Percentiles rank a stretch among this genome's conserved stretches.
phyloP scores from a whole-genome alignment of 30 jellyfish, hydroid and myxozoan species.

The Pelagia noctiluca region DNA sequence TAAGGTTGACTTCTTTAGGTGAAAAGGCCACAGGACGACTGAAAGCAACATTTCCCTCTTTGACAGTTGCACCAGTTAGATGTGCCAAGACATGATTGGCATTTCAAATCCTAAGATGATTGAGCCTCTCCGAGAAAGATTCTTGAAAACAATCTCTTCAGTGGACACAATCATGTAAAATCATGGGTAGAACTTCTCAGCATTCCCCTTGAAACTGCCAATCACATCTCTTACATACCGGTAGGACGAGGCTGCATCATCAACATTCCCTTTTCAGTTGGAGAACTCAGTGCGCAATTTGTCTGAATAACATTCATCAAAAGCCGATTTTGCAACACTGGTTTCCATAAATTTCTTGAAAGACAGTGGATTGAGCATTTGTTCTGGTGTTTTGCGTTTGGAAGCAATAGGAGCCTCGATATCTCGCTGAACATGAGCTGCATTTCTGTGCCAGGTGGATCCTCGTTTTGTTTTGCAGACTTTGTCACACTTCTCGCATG shows the following conservation, averaged over 20 bases:
- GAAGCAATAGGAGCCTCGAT: background rate
- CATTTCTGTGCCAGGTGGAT: constrained; percentile 46
- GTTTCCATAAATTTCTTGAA: constrained; percentile 22
- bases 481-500: constrained; percentile 54
- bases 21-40: background rate
- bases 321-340: constrained; percentile 43
- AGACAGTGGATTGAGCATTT: constrained; percentile 56
- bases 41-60: constrained; percentile 34
- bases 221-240: constrained; percentile 38
- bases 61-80: constrained; percentile 59
- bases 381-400: constrained; percentile 31
- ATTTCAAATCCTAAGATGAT: constrained; percentile 67
- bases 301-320: constrained; percentile 71
- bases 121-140: constrained; percentile 54
- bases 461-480: constrained; percentile 58
- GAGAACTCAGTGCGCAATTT: constrained; percentile 47
- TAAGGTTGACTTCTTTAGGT: constrained; percentile 20
- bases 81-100: constrained; percentile 70
- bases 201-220: constrained; percentile 46
- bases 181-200: constrained; percentile 59
- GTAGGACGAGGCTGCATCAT: constrained; percentile 55
- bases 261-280: constrained; percentile 6
- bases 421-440: constrained; percentile 7
- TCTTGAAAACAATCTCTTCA: constrained; percentile 36
- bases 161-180: constrained; percentile 52